phyloP scores from a whole-genome alignment of 1,140 invertebrate species.

The Tetraneura akinire region DNA sequence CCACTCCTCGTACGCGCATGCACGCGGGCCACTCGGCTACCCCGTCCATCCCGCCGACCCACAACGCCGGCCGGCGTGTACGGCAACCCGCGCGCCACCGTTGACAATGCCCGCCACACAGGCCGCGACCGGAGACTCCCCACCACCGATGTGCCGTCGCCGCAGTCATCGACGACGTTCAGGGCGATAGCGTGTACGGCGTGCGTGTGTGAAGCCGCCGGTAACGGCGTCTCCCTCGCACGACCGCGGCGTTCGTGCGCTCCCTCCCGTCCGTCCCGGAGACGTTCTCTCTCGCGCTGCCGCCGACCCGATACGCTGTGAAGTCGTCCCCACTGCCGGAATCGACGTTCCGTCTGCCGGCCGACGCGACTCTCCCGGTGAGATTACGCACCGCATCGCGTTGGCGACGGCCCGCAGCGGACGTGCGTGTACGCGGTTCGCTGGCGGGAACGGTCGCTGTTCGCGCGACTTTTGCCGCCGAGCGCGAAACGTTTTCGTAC shows the following conservation, averaged over 20 bases:
- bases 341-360: conserved; percentile 10
- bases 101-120: conserved; percentile 10
- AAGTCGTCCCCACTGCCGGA: neutral
- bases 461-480: neutral
- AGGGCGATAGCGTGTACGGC: too few species aligned
- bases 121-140: neutral
- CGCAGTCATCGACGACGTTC: neutral
- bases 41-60: neutral
- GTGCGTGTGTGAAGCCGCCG: too few species aligned
- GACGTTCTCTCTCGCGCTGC: neutral
- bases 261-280: too few species aligned
- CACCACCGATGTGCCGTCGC: neutral
- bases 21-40: neutral
- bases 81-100: neutral
- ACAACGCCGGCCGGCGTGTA: conserved; percentile 42
- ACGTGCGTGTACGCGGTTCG: neutral
- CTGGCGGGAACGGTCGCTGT: conserved; percentile 17
- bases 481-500: neutral
- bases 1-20: conserved; percentile 21
- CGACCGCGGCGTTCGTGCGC: too few species aligned
- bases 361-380: conserved; percentile 29
- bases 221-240: neutral
- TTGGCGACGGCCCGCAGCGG: neutral
- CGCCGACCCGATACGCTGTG: neutral
- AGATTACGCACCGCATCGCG: conserved; percentile 5